A percentile compares a stretch with the other conserved stretches of the same genome.
Evolutionary conservation across 2,113 vertebrate species (phyloP).

Genomic region (Girardinichthys multiradiatus): DNA sequence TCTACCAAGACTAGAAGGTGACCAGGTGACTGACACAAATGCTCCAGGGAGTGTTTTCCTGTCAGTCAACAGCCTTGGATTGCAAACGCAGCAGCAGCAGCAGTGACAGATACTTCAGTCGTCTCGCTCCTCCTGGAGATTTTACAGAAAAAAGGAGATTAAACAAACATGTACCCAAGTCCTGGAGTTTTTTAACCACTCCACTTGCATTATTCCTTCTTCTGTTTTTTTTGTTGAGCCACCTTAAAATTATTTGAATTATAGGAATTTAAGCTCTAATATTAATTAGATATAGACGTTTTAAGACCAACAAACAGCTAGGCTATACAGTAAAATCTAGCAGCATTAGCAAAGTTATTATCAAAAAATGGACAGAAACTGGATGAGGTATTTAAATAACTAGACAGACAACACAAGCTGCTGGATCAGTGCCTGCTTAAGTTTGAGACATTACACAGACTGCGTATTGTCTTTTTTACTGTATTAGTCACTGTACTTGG

Average conservation of each 20-base stretch:
- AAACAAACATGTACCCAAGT: neutral
- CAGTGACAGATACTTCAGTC: slow-evolving; percentile 48
- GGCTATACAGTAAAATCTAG: neutral
- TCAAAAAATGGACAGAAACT: neutral
- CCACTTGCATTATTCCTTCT: neutral
- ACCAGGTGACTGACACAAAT: slow-evolving; percentile 45
- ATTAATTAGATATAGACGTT: neutral
- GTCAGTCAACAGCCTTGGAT: slow-evolving; percentile 39
- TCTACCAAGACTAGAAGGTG: slow-evolving; percentile 2
- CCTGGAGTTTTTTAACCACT: neutral
- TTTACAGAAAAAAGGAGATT: neutral
- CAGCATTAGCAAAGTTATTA: too few relatives aligned
- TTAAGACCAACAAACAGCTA: neutral
- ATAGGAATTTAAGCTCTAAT: neutral
- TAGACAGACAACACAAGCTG: too few relatives aligned
- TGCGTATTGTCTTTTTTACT: neutral
- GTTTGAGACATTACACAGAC: neutral
- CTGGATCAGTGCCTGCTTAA: neutral
- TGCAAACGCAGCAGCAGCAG: slow-evolving; percentile 7
- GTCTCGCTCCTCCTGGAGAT: neutral
- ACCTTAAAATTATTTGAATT: neutral
- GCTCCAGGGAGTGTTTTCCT: slow-evolving; percentile 42
- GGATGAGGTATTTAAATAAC: neutral
- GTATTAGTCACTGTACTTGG: neutral
- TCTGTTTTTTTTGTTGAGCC: neutral